phyloP scores from a whole-genome alignment of 1,140 invertebrate genomes.

The Penaeus chinensis region DNA sequence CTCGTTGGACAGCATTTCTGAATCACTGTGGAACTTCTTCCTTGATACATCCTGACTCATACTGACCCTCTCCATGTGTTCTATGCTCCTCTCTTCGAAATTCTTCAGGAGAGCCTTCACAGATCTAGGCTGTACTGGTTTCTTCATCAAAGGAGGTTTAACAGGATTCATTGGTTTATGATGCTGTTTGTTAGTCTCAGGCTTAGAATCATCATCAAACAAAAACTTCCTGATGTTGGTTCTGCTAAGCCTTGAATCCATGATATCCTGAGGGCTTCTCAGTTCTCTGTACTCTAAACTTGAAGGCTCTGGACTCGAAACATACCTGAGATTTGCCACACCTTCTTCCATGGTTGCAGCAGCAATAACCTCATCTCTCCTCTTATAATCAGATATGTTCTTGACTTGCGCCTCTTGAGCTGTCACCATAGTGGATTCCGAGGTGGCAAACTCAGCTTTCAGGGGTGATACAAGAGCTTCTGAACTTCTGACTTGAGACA shows the following conservation, averaged over 20 bases:
- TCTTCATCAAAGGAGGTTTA: slow-evolving; percentile 53
- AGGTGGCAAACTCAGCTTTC: slow-evolving; percentile 60
- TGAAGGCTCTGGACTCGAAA: slow-evolving; percentile 42
- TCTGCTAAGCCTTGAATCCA: slow-evolving; percentile 62
- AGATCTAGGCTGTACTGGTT: slow-evolving; percentile 66
- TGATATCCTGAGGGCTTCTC: slow-evolving; percentile 63
- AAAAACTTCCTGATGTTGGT: slow-evolving; percentile 64
- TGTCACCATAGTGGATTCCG: slow-evolving; percentile 61
- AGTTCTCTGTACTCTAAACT: slow-evolving; percentile 57
- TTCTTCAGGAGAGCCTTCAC: slow-evolving; percentile 72
- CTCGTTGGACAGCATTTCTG: slow-evolving; percentile 71
- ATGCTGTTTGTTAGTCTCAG: slow-evolving; percentile 28
- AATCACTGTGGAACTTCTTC: slow-evolving; percentile 71
- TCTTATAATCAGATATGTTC: slow-evolving; percentile 58
- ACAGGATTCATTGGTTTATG: slow-evolving; percentile 33
- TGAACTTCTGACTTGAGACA: slow-evolving; percentile 46
- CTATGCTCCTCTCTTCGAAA: slow-evolving; percentile 70
- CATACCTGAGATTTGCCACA: slow-evolving; percentile 34
- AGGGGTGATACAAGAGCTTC: slow-evolving; percentile 60
- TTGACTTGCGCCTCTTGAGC: slow-evolving; percentile 64
- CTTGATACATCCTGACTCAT: slow-evolving; percentile 65
- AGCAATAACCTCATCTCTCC: slow-evolving; percentile 34
- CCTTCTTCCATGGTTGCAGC: slow-evolving; percentile 23
- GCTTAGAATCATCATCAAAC: slow-evolving; percentile 61
- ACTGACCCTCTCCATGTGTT: slow-evolving; percentile 65